Evolutionary conservation across 1,140 invertebrate genomes (phyloP), one percentile per base, ranked within the genome.

Genomic region (Babylonia areolata): DNA sequence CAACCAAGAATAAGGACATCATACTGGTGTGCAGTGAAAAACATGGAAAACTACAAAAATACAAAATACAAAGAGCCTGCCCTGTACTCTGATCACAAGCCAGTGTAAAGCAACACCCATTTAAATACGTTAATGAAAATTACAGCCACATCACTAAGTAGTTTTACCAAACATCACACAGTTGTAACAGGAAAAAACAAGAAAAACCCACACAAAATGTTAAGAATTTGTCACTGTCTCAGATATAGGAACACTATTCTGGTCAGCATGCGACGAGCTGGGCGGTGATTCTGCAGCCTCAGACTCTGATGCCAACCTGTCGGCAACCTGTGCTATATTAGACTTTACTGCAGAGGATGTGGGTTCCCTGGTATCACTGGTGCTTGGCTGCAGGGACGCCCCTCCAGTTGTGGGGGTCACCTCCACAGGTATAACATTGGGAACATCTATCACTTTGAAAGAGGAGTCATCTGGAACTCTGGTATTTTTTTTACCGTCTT

Each of bases 51-150:
- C 28, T 64, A 64, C 28, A 64, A 64, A 51, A 20, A 51, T 20
- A n/a, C n/a, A 51, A 51, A 51, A 17, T 9, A 51, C 46, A 51
- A 51, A 51, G 46, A 51, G 5, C 20, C 28, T n/a, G 28, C 28
- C 20, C 28, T n/a, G 28, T 64, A 64, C 58, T n/a, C 28, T n/a
- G 23, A 28, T 64, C 58, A 64, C 58, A 64, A 64, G 58, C 58
- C 58, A 64, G 58, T 64, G 58, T 23, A 64, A 64, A 64, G 58
- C 58, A 64, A 64, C 58, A 64, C 58, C 58, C 58, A 64, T 23
- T 64, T 64, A 64, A 64, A 64, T 64, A 28, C 28, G 58, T 64
- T 64, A 64, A 64, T 64, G 58, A 64, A 64, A 64, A 64, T 64
- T 64, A 64, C 58, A 64, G 58, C 58, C 58, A 64, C 58, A n/a